Conservation (phyloP, 2,113 vertebrate genomes). For the Leucosticte australis region DNA sequence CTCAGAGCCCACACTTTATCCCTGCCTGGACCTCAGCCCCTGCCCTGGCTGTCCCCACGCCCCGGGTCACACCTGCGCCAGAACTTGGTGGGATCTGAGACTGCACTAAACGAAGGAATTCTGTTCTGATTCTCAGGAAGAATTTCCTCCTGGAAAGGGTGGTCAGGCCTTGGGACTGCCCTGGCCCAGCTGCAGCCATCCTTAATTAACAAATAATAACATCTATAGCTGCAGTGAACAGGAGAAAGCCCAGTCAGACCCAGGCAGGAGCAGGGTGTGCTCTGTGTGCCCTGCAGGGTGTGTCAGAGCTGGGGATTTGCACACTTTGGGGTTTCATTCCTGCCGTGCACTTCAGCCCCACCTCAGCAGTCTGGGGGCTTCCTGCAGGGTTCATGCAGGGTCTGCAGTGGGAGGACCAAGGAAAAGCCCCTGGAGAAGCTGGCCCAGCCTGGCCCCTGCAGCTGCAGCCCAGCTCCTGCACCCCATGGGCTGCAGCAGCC, state of each 20-base stretch:
- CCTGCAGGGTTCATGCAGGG: background rate
- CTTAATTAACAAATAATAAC: background rate
- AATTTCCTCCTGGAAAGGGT: background rate
- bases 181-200: background rate
- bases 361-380: background rate
- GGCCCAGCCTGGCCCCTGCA: background rate
- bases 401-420: background rate
- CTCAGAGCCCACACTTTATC: background rate
- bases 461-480: accelerated
- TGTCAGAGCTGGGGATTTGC: background rate
- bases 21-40: background rate
- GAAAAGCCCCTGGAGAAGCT: background rate
- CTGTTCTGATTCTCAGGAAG: background rate
- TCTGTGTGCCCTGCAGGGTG: accelerated
- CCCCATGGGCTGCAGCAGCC: background rate
- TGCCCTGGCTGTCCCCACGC: background rate
- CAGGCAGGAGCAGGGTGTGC: background rate
- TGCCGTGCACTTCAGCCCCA: accelerated
- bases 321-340: background rate
- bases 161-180: background rate
- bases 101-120: background rate
- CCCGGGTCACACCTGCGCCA: background rate
- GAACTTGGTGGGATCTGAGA: accelerated
- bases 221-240: background rate
- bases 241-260: background rate